Conservation (phyloP, 1,140 invertebrate genomes). For the Zaprionus gabonicus region DNA sequence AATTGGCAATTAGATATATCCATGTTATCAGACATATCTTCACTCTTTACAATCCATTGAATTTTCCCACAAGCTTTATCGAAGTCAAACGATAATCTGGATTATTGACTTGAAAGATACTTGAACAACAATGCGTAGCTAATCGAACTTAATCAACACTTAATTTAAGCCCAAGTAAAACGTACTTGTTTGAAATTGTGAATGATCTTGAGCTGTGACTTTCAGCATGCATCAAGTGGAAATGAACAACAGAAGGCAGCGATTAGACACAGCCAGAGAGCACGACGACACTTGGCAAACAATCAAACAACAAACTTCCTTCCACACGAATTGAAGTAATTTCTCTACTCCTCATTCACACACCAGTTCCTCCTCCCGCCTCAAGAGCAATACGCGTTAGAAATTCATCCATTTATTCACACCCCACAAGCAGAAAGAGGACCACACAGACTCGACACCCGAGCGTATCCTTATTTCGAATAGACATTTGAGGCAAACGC, state of each 20-base stretch:
- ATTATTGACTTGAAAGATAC: no score
- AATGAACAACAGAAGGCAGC: constrained; percentile 37
- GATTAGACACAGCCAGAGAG: constrained; percentile 41
- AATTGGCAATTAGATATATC: no score
- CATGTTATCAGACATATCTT: no score
- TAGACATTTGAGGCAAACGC: constrained; percentile 48
- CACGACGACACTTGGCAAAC: constrained; percentile 27
- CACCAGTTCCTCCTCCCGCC: background rate
- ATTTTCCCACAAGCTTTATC: no score
- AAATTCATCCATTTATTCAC: constrained; percentile 58
- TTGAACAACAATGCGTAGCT: background rate
- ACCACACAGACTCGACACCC: constrained; percentile 7
- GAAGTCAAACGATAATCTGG: no score
- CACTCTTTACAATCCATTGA: no score
- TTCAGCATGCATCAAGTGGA: constrained; percentile 22
- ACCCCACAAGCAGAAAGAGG: constrained; percentile 20
- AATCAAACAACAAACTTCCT: constrained; percentile 25
- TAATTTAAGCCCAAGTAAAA: background rate
- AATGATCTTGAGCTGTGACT: constrained; percentile 11
- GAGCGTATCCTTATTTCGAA: constrained; percentile 35
- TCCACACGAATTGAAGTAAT: constrained; percentile 20
- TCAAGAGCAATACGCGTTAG: constrained; percentile 21
- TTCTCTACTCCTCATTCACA: background rate
- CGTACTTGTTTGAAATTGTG: background rate
- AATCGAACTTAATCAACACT: background rate